Percentiles rank a stretch among this genome's conserved stretches.
Conservation (phyloP, 2,113 vertebrate species). For the Ictidomys tridecemlineatus region DNA sequence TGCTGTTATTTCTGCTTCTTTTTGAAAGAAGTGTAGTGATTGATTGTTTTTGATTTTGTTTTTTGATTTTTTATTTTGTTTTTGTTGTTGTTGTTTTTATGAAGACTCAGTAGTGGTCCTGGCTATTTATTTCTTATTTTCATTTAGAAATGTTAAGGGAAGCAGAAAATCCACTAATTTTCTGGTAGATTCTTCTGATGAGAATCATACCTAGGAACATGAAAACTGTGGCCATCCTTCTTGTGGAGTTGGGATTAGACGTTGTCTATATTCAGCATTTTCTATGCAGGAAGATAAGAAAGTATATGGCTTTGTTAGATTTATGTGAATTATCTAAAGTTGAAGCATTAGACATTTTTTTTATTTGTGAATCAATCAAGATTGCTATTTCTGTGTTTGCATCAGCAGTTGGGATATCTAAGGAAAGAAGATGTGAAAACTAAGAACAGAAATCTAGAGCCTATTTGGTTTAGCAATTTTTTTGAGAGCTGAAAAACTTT, state of each 20-base stretch:
- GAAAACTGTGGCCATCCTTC: neutral
- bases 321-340: neutral
- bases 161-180: neutral
- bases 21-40: neutral
- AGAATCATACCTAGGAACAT: neutral
- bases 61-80: neutral
- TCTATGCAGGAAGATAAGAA: neutral
- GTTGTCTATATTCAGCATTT: conserved; percentile 16
- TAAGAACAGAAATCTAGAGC: neutral
- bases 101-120: neutral
- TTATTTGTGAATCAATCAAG: conserved; percentile 43
- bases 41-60: neutral
- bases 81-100: neutral
- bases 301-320: neutral
- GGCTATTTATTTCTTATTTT: neutral
- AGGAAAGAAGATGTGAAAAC: neutral
- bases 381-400: neutral
- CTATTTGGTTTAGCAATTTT: neutral
- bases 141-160: conserved; percentile 23
- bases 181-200: neutral
- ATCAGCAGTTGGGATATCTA: neutral
- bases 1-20: neutral
- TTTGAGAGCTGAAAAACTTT: conserved; percentile 2
- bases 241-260: neutral
- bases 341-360: neutral